Evolutionary conservation across 2,113 vertebrate genomes (phyloP).

Genomic region (Chlamydotis undulata): DNA sequence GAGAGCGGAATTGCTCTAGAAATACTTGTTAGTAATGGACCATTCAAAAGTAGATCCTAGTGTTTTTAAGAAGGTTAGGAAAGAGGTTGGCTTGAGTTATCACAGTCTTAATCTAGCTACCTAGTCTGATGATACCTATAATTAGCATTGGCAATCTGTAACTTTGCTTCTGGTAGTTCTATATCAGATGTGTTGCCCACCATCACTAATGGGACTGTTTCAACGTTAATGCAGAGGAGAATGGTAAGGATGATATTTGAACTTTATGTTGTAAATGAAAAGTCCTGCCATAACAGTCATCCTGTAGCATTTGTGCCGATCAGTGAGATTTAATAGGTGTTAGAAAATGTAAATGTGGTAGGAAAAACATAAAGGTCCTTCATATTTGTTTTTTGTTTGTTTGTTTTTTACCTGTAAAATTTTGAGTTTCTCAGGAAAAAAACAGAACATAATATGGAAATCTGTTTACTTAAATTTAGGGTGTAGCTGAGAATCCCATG

Average conservation of each 20-base stretch:
- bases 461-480: slow-evolving; percentile 73
- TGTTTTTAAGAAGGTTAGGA: neutral
- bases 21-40: neutral
- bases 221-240: neutral
- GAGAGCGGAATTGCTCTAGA: neutral
- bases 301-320: neutral
- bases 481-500: slow-evolving; percentile 91
- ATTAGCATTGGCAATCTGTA: neutral
- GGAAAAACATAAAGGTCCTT: neutral
- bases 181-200: neutral
- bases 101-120: neutral
- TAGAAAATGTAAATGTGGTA: neutral
- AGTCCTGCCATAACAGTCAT: neutral
- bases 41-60: neutral
- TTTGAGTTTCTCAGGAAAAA: neutral
- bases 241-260: neutral
- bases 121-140: neutral
- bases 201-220: neutral
- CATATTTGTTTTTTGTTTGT: neutral
- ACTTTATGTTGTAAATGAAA: neutral
- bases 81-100: neutral
- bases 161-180: neutral
- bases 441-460: neutral
- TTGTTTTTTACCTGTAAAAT: neutral
- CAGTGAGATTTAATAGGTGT: neutral